phyloP scores from a whole-genome alignment of 2,113 vertebrate genomes.

The Elephas maximus region DNA sequence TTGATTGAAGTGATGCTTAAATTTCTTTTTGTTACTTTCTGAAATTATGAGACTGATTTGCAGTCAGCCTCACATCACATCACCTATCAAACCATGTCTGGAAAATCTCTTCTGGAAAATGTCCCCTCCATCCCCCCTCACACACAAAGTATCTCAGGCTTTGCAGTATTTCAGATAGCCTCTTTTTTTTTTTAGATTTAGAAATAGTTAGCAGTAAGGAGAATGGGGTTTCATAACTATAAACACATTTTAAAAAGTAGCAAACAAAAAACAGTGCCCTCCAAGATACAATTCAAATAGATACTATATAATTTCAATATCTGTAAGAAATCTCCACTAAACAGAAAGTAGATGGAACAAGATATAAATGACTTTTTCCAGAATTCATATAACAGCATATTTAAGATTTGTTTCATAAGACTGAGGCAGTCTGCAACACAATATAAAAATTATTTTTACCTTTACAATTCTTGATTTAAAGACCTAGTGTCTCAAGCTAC shows the following conservation, averaged over 20 bases:
- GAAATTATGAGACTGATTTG: background rate
- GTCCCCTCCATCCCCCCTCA: background rate
- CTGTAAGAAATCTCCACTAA: background rate
- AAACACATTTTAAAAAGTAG: background rate
- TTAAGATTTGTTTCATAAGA: background rate
- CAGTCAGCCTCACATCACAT: background rate
- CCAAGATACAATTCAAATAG: background rate
- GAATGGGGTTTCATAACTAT: background rate
- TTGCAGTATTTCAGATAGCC: background rate
- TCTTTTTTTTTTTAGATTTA: background rate
- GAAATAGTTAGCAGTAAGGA: background rate
- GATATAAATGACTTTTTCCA: background rate
- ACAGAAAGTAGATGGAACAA: background rate
- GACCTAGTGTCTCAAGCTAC: background rate
- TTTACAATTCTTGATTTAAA: background rate
- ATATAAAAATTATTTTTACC: background rate
- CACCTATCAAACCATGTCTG: background rate
- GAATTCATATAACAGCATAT: background rate
- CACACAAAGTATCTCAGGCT: background rate
- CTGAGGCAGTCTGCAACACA: background rate
- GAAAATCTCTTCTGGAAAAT: background rate
- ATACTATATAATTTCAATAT: background rate
- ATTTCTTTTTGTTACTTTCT: background rate
- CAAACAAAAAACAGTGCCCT: background rate
- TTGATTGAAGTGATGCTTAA: constrained; percentile 42